Conservation (phyloP, 23 tunicate genomes). For the Trididemnum nubilum region DNA sequence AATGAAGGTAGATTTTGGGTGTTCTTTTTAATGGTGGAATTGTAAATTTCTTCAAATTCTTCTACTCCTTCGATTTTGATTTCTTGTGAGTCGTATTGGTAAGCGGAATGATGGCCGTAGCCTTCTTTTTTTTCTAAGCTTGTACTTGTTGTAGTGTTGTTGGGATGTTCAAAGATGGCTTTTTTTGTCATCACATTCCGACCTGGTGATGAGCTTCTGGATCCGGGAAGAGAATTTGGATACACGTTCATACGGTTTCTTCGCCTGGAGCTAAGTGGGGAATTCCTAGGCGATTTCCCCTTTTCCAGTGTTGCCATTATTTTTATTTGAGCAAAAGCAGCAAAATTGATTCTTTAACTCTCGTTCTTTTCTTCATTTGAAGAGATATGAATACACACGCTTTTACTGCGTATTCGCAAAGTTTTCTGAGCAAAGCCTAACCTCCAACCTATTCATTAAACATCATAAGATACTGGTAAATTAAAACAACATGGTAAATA, state of each 20-base stretch:
- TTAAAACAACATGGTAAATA: too few species aligned
- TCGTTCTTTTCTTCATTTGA: neutral
- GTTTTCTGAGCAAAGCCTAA: too few species aligned
- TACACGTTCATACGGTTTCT: neutral
- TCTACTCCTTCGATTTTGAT: conserved; percentile 29
- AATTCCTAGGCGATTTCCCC: neutral
- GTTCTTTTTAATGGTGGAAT: neutral
- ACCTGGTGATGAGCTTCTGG: conserved; percentile 23
- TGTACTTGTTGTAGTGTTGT: neutral
- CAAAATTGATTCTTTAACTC: neutral
- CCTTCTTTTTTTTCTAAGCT: neutral
- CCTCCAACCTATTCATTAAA: too few species aligned
- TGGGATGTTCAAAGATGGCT: conserved; percentile 11
- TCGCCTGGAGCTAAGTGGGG: neutral
- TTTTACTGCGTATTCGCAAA: too few species aligned
- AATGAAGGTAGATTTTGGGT: neutral
- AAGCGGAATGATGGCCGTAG: too few species aligned
- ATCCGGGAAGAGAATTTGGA: conserved; percentile 26
- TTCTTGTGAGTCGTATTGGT: neutral
- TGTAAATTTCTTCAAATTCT: conserved; percentile 12
- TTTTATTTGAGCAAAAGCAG: neutral
- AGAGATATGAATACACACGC: too few species aligned
- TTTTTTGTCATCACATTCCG: conserved; percentile 13
- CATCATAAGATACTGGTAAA: too few species aligned
- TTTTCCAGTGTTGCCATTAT: neutral